Evolutionary conservation across 2,113 vertebrate genomes (phyloP), one percentile per base, ranked within the genome.

Genomic region (Gymnorhina tibicen): DNA sequence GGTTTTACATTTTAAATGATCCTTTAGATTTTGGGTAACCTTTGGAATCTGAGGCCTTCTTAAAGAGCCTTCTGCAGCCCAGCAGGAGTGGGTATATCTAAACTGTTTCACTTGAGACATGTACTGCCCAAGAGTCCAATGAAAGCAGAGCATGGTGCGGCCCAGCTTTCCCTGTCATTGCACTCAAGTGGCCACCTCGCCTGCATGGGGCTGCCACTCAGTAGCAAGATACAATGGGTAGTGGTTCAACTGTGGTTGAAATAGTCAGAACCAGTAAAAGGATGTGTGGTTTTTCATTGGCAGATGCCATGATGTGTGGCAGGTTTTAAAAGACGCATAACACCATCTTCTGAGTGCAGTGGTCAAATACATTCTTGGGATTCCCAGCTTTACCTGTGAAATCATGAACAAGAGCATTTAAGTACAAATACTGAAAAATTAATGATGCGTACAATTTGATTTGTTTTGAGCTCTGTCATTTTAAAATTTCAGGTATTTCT

Each of bases 131-230:
- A 22, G 17, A 39, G 6, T 15, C 3, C 32, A 32, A 2, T 9
- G 8, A 52, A 47, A 89, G n/a, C 9, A 32, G 6, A 10, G 3
- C 18, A 20, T 3, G 7, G 15, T n/a, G 58, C 28, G 68, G 26
- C n/a, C 11, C 13, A 55, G 9, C 22, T 59, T 58, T 37, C 33
- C 1, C 0, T 42, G 26, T 5, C 28, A 8, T 33, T 37, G 28
- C 13, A 4, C 22, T 17, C 28, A 60, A 9, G 6, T 63, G 37
- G 4, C 15, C 24, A 11, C 33, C 21, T 72, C 5, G 0, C 13
- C 6, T 12, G 8, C 1, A 2, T 7, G 13, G n/a, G 6, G 6
- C 7, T 84, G 39, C 6, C 35, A 42, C 32, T 50, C 4, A 4
- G 13, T 11, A 53, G 7, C 22, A 80, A 66, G 32, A 28, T 19